Conservation (phyloP, 2,888 invertebrate genomes). For the Leptopilina myrica region DNA sequence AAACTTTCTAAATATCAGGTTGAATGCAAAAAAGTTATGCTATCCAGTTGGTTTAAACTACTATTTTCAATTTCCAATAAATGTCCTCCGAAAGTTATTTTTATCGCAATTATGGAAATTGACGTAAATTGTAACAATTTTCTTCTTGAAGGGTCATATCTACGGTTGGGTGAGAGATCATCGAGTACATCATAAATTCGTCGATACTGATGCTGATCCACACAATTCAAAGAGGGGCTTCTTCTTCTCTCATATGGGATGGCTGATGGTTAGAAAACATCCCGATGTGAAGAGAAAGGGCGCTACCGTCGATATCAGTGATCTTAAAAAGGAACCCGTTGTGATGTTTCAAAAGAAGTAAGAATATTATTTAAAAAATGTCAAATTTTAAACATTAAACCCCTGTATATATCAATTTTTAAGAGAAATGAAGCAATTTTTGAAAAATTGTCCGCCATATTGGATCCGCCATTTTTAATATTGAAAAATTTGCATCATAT, state of each 20-base stretch:
- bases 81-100: no score
- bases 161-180: conserved; percentile 92
- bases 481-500: no score
- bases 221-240: conserved; percentile 93
- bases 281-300: conserved; percentile 92
- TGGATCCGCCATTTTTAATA: no score
- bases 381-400: no score
- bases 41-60: no score
- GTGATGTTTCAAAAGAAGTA: conserved; percentile 92
- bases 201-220: conserved; percentile 93
- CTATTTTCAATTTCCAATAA: background rate
- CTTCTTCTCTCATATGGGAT: conserved; percentile 97
- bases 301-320: conserved; percentile 89
- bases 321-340: conserved; percentile 89
- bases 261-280: conserved; percentile 93
- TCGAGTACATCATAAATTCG: conserved; percentile 93
- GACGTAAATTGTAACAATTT: no score
- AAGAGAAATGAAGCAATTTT: no score
- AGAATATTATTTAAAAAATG: conserved; percentile 59
- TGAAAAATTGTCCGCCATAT: no score
- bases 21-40: no score
- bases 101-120: background rate
- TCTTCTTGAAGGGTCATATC: conserved; percentile 84
- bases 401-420: no score
- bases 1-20: no score